phyloP scores from a whole-genome alignment of 1,140 invertebrate genomes.

The Drosophila lowei region DNA sequence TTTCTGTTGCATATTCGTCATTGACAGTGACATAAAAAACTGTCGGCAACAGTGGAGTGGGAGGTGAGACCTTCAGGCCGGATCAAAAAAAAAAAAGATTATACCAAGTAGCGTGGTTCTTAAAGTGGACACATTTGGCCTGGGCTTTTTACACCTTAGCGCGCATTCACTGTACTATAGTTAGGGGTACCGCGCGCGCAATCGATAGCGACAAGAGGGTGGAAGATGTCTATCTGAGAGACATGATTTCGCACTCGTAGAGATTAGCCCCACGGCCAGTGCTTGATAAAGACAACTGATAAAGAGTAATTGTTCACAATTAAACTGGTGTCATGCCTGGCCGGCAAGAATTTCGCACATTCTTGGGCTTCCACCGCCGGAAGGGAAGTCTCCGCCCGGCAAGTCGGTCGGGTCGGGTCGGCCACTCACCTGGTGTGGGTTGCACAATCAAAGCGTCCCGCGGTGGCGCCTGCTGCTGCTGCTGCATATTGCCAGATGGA shows the following conservation, averaged over 20 bases:
- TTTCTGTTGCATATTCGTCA: slow-evolving; percentile 38
- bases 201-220: slow-evolving; percentile 18
- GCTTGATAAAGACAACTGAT: neutral
- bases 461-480: slow-evolving; percentile 45
- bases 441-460: slow-evolving; percentile 73
- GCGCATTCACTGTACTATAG: slow-evolving; percentile 16
- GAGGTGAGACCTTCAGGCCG: slow-evolving; percentile 12
- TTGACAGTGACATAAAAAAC: slow-evolving; percentile 28
- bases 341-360: slow-evolving; percentile 15
- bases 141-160: slow-evolving; percentile 8
- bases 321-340: slow-evolving; percentile 9
- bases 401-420: no score
- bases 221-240: slow-evolving; percentile 27
- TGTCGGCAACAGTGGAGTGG: slow-evolving; percentile 20
- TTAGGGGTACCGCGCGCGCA: slow-evolving; percentile 5
- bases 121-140: neutral
- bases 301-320: slow-evolving; percentile 7
- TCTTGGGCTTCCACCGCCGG: slow-evolving; percentile 1
- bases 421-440: slow-evolving; percentile 73
- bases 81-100: no score
- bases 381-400: neutral
- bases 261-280: slow-evolving; percentile 27
- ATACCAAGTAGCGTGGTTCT: no score
- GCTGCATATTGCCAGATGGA: neutral
- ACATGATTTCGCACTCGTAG: slow-evolving; percentile 35